Base-by-base conservation (phyloP, 1,140 invertebrate species). In the Protaetia brevitarsis region DNA sequence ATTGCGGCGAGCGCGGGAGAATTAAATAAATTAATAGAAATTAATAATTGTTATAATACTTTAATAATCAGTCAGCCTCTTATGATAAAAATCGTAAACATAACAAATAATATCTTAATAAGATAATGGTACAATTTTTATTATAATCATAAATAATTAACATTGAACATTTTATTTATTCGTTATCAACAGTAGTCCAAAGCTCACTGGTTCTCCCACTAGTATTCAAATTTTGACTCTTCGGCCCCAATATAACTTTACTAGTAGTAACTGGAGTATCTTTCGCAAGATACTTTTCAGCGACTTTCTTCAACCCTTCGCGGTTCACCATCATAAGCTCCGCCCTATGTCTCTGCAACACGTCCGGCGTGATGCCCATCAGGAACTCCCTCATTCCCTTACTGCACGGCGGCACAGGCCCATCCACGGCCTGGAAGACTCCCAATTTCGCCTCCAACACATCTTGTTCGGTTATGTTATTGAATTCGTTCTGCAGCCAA, bases 371-470 rank as follows among this genome's bases (percentile, higher is more conserved):
- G 21, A 96, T 76, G 8, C 87, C 86, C 68, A 87, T 83, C 0
- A 89, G 74, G 73, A 97, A 97, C 29, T 87, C 80, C 45, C 83
- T 80, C 45, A 89, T 79, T 0, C 94, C 95, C 72, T 89, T 86
- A 77, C 84, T 83, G 56, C 88, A 88, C 6, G 95, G 94, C 0
- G 93, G 82, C 3, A 93, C 81, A 0, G 95, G 95, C 21, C 89
- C 86, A 79, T 97, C 95, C 63, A 95, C 82, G 73, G 88, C 83
- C 77, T 96, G 93, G 69, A 97, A 89, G n/a, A 96, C 86, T 2
- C 90, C 87, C 11, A 98, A 78, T 79, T 97, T 97, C 0, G 95
- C 91, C 82, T 97, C 95, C 69, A 91, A 86, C 0, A 94, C 76
- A 68, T 90, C 87, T 71, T 89, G 83, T 19, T 82, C 80, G 0